These are phyloP conservation scores for Rhamphomyia laevipes DNA, from an alignment of 2,888 invertebrate species.

Conservation along the genomic window DNA sequence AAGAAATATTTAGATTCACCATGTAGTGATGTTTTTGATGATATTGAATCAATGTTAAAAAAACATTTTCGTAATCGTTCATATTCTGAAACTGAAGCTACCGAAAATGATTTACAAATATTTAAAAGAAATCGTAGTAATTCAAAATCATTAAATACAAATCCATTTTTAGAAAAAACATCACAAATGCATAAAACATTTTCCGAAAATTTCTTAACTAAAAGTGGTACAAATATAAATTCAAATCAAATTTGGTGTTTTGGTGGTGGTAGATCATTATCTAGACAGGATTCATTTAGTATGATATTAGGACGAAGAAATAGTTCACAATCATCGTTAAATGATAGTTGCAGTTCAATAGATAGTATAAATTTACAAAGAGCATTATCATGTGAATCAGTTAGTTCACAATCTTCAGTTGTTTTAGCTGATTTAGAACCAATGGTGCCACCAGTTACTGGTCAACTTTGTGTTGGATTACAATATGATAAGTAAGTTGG, in stretches of 20 bases:
- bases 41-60: conserved; percentile 12
- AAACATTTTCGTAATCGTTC: conserved; percentile 25
- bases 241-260: conserved; percentile 26
- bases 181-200: conserved; percentile 36
- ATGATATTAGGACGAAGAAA: conserved; percentile 29
- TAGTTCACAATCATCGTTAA: conserved; percentile 31
- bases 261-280: conserved; percentile 27
- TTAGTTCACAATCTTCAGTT: conserved; percentile 67
- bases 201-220: conserved; percentile 34
- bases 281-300: conserved; percentile 28
- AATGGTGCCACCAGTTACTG: conserved; percentile 56
- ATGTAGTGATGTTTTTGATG: conserved; percentile 13
- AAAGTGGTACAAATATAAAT: conserved; percentile 7
- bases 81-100: conserved; percentile 26
- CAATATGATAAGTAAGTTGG: conserved; percentile 59
- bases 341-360: conserved; percentile 25
- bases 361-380: conserved; percentile 36
- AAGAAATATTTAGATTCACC: conserved; percentile 14
- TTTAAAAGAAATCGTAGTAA: conserved; percentile 23
- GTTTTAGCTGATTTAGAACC: conserved; percentile 57
- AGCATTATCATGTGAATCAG: conserved; percentile 68
- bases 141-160: conserved; percentile 16
- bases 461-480: conserved; percentile 62
- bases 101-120: conserved; percentile 20
- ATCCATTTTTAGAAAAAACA: conserved; percentile 28